Conservation (phyloP, 92 coral and sea anemone species). For the Actinernus sp. region DNA sequence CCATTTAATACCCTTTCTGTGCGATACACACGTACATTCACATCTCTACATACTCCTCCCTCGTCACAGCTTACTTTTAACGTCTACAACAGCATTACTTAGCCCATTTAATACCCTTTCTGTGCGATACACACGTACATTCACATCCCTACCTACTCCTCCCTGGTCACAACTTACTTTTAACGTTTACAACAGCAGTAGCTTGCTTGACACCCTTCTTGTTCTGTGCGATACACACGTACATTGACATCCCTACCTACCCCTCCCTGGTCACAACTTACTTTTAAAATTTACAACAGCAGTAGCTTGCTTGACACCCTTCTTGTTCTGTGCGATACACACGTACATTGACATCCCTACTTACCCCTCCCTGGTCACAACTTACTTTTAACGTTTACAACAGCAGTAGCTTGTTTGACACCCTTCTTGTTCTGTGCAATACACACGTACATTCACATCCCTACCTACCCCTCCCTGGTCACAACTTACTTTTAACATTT, state of each 20-base stretch:
- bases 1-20: too few relatives aligned
- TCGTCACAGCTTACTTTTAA: too few relatives aligned
- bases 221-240: slow-evolving; percentile 86
- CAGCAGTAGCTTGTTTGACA: not conserved
- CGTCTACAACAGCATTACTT: too few relatives aligned
- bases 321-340: too few relatives aligned
- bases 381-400: not conserved
- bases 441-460: too few relatives aligned
- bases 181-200: not conserved
- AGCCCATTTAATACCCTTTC: too few relatives aligned
- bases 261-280: not conserved
- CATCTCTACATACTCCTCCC: too few relatives aligned
- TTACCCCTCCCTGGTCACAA: not conserved
- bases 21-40: too few relatives aligned
- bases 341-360: not conserved
- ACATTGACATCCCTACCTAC: slow-evolving; percentile 43
- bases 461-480: too few relatives aligned
- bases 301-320: not conserved
- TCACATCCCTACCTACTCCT: not conserved
- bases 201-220: not conserved
- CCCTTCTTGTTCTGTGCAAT: too few relatives aligned
- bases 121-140: too few relatives aligned
- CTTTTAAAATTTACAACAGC: not conserved
- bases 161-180: not conserved
- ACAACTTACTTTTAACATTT: slow-evolving; percentile 73